Evolutionary conservation across 2,113 vertebrate genomes (phyloP).

Genomic region (Ondatra zibethicus): DNA sequence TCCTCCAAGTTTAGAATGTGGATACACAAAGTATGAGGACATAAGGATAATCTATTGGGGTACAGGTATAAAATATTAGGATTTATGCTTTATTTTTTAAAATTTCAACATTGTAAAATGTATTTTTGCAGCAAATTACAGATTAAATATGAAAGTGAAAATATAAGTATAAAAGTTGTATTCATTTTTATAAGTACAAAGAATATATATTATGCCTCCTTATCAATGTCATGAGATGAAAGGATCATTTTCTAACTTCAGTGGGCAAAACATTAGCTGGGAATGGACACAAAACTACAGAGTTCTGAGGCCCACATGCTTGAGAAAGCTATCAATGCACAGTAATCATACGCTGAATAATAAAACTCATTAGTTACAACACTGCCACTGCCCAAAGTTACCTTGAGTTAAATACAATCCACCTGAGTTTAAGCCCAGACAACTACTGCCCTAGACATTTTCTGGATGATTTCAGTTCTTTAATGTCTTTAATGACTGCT

Average conservation of each 20-base stretch:
- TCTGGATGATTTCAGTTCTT: not conserved
- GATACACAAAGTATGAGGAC: not conserved
- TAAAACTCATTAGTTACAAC: not conserved
- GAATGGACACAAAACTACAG: not conserved
- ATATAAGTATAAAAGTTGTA: not conserved
- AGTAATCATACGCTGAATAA: not conserved
- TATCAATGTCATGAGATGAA: not conserved
- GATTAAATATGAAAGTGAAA: not conserved
- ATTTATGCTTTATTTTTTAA: conserved; percentile 35
- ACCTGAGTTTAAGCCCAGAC: not conserved
- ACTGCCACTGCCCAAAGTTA: not conserved
- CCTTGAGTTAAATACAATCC: not conserved
- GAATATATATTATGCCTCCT: not conserved
- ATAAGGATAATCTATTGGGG: not conserved
- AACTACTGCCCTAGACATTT: not conserved
- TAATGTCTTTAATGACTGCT: not conserved
- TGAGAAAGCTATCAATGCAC: not conserved
- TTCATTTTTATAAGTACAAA: not conserved
- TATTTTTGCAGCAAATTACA: not conserved
- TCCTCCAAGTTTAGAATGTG: not conserved
- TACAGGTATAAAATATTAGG: not conserved
- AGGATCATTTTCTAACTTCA: not conserved
- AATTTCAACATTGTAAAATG: not conserved
- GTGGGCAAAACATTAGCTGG: not conserved
- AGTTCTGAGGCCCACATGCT: not conserved